A percentile compares a stretch with the other conserved stretches of the same genome.
These are phyloP conservation scores for Chloebia gouldiae DNA, from an alignment of 2,113 vertebrate genomes.

Conservation along the genomic window DNA sequence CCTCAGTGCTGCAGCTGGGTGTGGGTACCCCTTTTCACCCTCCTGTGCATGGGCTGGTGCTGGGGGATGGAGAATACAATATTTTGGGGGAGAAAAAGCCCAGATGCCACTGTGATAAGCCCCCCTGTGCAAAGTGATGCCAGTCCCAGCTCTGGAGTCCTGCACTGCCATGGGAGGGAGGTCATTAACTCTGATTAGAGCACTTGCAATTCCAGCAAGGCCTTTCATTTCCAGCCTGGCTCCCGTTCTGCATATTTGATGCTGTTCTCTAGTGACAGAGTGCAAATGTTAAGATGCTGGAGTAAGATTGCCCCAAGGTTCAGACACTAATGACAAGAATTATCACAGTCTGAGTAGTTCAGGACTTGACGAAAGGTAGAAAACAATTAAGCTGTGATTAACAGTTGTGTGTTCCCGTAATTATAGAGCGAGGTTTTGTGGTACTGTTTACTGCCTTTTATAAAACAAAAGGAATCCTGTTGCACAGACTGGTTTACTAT, in stretches of 20 bases:
- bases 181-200: background rate
- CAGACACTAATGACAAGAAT: background rate
- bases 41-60: background rate
- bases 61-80: background rate
- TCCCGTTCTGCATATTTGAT: constrained; percentile 8
- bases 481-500: background rate
- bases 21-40: background rate
- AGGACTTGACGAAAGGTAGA: constrained; percentile 36
- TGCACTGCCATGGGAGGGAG: background rate
- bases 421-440: background rate
- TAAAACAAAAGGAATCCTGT: background rate
- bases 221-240: background rate
- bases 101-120: background rate
- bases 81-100: background rate
- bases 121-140: background rate
- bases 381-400: constrained; percentile 32
- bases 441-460: background rate
- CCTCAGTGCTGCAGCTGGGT: accelerated
- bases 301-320: constrained; percentile 37
- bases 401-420: background rate
- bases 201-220: background rate
- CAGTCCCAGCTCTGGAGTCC: background rate
- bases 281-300: background rate
- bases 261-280: background rate
- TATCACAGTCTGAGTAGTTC: background rate